Evolutionary conservation across 2,797 vertebrate genomes (phyloP).

Genomic region (Staurois parvus): DNA sequence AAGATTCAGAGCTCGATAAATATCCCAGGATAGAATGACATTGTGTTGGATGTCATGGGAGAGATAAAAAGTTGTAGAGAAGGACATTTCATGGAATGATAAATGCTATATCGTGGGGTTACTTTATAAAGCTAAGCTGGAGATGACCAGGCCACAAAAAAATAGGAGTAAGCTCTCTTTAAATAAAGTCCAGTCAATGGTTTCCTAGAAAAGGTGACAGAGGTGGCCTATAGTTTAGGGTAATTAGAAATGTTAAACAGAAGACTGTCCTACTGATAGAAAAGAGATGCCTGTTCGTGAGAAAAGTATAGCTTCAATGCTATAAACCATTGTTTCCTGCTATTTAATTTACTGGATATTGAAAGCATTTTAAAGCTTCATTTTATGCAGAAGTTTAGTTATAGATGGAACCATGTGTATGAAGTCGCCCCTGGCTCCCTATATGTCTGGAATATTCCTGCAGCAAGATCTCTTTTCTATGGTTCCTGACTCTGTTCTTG

Average conservation of each 20-base stretch:
- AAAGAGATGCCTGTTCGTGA: constrained; percentile 1
- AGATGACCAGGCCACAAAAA: constrained; percentile 34
- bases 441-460: no score
- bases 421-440: no score
- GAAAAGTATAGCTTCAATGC: constrained; percentile 7
- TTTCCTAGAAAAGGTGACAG: constrained; percentile 17
- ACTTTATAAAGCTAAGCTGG: constrained; percentile 26
- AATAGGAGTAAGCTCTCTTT: constrained; percentile 13
- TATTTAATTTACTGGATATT: no score
- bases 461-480: no score
- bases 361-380: no score
- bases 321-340: constrained; percentile 66
- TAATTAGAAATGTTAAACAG: constrained; percentile 29
- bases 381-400: no score
- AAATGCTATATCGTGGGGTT: constrained; percentile 36
- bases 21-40: constrained; percentile 44
- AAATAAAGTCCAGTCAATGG: background rate
- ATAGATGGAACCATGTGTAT: no score
- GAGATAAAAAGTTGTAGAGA: constrained; percentile 32
- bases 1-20: constrained; percentile 26
- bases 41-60: constrained; percentile 42
- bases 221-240: constrained; percentile 50
- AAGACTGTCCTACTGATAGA: background rate
- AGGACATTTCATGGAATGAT: constrained; percentile 29
- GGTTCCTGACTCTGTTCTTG: no score